These are phyloP conservation scores for Falco novaeseelandiae DNA, from an alignment of 2,797 vertebrate species.

Conservation along the genomic window DNA sequence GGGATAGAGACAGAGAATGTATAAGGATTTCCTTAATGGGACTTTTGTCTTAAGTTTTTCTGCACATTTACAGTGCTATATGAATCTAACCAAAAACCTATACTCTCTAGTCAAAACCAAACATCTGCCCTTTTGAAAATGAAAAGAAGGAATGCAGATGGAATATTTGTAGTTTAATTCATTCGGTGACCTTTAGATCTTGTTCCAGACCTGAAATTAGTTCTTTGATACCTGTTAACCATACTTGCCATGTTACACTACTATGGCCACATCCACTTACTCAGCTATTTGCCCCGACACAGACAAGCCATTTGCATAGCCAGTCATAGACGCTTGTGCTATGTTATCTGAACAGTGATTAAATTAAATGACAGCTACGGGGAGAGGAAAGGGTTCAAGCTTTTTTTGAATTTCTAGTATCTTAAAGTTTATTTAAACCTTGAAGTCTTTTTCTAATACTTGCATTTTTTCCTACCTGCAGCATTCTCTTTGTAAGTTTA, in stretches of 20 bases:
- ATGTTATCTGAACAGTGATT: neutral
- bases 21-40: neutral
- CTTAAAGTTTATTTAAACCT: neutral
- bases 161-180: neutral
- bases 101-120: neutral
- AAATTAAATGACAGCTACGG: neutral
- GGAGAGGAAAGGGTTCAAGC: neutral
- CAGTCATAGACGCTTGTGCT: neutral
- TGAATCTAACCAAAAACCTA: neutral
- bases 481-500: rapidly evolving
- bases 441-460: neutral
- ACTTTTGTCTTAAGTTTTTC: neutral
- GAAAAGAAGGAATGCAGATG: neutral
- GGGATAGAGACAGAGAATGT: neutral
- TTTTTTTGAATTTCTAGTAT: neutral
- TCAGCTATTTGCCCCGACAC: neutral
- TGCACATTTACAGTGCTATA: neutral
- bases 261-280: neutral
- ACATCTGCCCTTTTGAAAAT: neutral
- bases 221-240: neutral
- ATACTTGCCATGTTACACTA: neutral
- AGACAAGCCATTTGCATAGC: neutral
- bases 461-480: neutral
- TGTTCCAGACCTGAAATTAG: neutral
- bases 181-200: neutral